phyloP scores from a whole-genome alignment of 2,888 invertebrate genomes.

The Bugula neritina region DNA sequence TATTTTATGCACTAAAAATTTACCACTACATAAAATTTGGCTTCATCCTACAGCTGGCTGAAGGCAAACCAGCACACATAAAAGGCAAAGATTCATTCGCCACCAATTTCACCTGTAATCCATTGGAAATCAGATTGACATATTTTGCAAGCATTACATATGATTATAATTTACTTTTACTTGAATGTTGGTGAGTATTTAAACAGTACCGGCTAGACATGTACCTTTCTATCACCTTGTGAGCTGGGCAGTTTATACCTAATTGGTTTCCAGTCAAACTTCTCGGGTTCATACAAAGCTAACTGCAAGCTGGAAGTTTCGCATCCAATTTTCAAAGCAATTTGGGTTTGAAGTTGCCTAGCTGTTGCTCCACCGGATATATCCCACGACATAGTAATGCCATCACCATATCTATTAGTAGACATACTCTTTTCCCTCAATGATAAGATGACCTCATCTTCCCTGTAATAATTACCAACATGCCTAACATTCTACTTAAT shows the following conservation, averaged over 20 bases:
- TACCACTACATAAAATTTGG: no score
- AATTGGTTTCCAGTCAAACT: background rate
- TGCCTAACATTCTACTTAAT: background rate
- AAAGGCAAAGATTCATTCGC: no score
- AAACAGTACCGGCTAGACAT: no score
- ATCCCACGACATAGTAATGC: background rate
- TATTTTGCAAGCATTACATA: no score
- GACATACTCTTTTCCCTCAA: background rate
- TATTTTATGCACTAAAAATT: no score
- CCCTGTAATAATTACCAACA: background rate
- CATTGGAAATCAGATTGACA: no score
- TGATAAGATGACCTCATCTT: background rate
- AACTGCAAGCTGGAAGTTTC: background rate
- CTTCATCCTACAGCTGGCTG: no score
- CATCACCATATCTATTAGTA: background rate
- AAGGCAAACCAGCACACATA: no score
- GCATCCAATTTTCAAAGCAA: background rate
- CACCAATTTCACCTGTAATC: no score
- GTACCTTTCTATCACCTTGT: background rate
- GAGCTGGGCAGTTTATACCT: background rate
- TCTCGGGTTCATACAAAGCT: slow-evolving; percentile 14
- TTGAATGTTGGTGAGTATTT: no score
- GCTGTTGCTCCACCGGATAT: background rate
- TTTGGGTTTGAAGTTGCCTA: background rate
- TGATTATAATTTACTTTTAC: no score